phyloP scores from a whole-genome alignment of 2,888 invertebrate species.

The Melipona beecheii region DNA sequence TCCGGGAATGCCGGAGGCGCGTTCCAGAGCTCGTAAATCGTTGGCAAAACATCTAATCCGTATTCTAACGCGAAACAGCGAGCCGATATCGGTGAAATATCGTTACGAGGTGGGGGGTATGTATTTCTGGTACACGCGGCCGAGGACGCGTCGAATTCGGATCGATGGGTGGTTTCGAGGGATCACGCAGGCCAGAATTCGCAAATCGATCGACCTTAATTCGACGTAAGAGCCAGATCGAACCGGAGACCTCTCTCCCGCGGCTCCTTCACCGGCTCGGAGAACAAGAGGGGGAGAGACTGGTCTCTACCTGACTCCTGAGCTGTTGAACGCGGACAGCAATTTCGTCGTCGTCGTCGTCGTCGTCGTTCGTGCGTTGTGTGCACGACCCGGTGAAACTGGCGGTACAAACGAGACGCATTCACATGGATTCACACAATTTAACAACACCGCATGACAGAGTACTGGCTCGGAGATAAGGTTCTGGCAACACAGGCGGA shows the following conservation, averaged over 20 bases:
- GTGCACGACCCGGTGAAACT: slow-evolving; percentile 1
- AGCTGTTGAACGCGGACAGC: slow-evolving; percentile 3
- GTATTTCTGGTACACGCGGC: slow-evolving; percentile 5
- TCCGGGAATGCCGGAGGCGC: background rate
- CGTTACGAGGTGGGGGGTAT: slow-evolving; percentile 19
- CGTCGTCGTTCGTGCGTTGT: slow-evolving; percentile 1
- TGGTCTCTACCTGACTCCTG: slow-evolving; percentile 21
- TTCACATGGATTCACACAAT: slow-evolving; percentile 61
- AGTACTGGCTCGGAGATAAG: slow-evolving; percentile 48
- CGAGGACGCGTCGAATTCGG: slow-evolving; percentile 32
- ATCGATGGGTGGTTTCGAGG: slow-evolving; percentile 26
- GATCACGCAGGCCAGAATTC: background rate
- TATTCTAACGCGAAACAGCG: slow-evolving; percentile 50
- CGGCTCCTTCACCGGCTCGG: too few species aligned
- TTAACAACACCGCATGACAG: slow-evolving; percentile 49
- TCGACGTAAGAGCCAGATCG: slow-evolving; percentile 45
- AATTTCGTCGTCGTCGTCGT: slow-evolving; percentile 17
- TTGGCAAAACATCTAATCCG: slow-evolving; percentile 27
- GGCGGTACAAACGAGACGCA: slow-evolving; percentile 51
- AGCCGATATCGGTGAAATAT: slow-evolving; percentile 56
- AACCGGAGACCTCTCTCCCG: background rate
- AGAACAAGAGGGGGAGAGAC: background rate
- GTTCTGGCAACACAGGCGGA: slow-evolving; percentile 10
- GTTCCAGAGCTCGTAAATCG: slow-evolving; percentile 23
- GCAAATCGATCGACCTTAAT: slow-evolving; percentile 48